Evolutionary conservation across 2,113 vertebrate genomes (phyloP), one percentile per base, ranked within the genome.

Genomic region (Cyprinodon tularosa): DNA sequence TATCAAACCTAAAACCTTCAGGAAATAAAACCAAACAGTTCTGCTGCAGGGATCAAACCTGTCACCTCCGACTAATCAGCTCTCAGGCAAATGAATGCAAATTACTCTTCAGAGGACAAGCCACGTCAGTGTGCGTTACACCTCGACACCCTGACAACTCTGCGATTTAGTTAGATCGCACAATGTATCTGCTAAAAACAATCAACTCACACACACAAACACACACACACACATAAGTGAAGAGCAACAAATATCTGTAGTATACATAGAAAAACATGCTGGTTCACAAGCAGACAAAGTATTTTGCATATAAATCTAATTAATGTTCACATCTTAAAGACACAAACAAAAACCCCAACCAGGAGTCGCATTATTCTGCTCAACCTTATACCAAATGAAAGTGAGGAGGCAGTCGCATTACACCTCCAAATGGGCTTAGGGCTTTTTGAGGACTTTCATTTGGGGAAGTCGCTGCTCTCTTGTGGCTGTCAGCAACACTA

Each of bases 401-500:
- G 82, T 86, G 84, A 83, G 82, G 76, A 78, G 73, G 88, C 76
- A 89, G 74, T 81, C 66, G 77, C 91, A 89, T 90, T 86, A 78
- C 86, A 93, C 89, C 83, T 92, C 84, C 86, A 84, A 88, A 92
- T 89, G 83, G 86, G 86, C 78, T 83, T 74, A 17, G 67, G 71
- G 83, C 67, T 89, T 87, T 90, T 83, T 14, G 72, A 87, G 83
- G 88, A 91, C 86, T 89, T 86, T 84, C 45, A 75, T 68, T n/a
- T 72, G 77, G 74, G 66, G 81, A 76, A 82, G 37, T 74, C 68
- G 3, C 72, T 36, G 76, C 75, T 89, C 82, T 82, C 82, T 77
- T 84, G 78, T 82, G 71, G 66, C 76, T 77, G 84, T 84, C 87
- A 89, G 77, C 72, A 82, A 77, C 80, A 84, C 84, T 79, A 78